Evolutionary conservation across 2,888 invertebrate genomes (phyloP), one percentile per base, ranked within the genome.

Genomic region (Steinernema scapterisci): DNA sequence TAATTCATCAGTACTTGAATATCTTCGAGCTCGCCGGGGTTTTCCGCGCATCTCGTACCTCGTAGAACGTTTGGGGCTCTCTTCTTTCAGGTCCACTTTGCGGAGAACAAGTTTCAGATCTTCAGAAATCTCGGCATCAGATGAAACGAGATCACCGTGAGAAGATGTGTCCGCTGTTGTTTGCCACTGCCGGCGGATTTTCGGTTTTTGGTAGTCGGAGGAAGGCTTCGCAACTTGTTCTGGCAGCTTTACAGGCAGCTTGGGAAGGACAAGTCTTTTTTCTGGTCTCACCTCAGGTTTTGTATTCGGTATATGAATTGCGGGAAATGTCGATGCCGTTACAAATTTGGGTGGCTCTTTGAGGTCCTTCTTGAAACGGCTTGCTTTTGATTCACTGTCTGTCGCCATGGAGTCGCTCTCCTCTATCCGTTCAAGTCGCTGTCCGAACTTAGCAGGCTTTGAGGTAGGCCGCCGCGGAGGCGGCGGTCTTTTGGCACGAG

Each of bases 81-180:
- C 16, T 25, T 16, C 63, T 31, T 27, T 25, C 31, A 63, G 19
- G 5, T 63, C 31, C 11, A 63, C 63, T 63, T 63, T 63, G 27
- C 63, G 27, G 31, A 63, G 63, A 16, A 63, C 21, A 16, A 63
- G 31, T n/a, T 63, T 63, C 31, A 63, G 16, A 31, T 63, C 63
- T 31, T 63, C 63, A 11, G 25, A 25, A 2, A 31, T 16, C 16
- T 63, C 63, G 16, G 27, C 25, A 63, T 63, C 31, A 11, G 63
- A 31, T 16, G 31, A 21, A 6, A 23, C 16, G 3, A 27, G 63
- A n/a, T 63, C 63, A 25, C 63, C 63, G 3, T 16, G 27, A 3
- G 52, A 52, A 23, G 63, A 63, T 5, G 63, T 27, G 16, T 63
- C 63, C 5, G 63, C 27, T 2, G 63, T 63, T 16, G 63, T 63